Evolutionary conservation across 2,888 invertebrate species (phyloP).

Genomic region (Aleiodes alternator): DNA sequence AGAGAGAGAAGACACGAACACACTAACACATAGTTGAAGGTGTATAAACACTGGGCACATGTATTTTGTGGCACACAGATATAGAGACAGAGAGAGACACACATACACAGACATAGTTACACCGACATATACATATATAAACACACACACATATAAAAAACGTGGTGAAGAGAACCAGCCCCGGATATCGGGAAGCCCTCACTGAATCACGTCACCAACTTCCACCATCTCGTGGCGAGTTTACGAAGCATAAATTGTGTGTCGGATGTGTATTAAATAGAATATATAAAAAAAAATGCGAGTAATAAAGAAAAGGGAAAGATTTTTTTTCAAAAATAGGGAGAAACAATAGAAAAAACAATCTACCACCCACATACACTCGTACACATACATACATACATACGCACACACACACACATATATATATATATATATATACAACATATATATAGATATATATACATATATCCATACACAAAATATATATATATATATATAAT

Average conservation of each 20-base stretch:
- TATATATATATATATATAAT: no score
- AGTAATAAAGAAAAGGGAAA: background rate
- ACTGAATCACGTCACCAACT: slow-evolving; percentile 47
- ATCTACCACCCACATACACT: background rate
- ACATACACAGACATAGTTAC: background rate
- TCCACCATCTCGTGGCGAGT: slow-evolving; percentile 46
- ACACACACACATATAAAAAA: slow-evolving; percentile 27
- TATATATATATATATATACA: no score
- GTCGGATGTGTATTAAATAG: background rate
- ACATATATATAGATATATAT: no score
- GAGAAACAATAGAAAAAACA: background rate
- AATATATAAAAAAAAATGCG: background rate
- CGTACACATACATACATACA: no score
- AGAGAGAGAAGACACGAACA: slow-evolving; percentile 22
- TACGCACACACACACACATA: no score
- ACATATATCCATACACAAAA: no score
- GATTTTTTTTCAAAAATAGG: no score
- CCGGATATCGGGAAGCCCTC: slow-evolving; percentile 46
- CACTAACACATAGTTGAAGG: slow-evolving; percentile 13
- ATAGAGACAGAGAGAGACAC: no score
- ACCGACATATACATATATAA: slow-evolving; percentile 7
- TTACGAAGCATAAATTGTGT: slow-evolving; percentile 35
- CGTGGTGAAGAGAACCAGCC: slow-evolving; percentile 40
- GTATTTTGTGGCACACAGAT: background rate
- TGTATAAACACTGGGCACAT: slow-evolving; percentile 20